These are phyloP conservation scores for Tetragonula carbonaria DNA, from an alignment of 2,888 invertebrate genomes.

Conservation along the genomic window DNA sequence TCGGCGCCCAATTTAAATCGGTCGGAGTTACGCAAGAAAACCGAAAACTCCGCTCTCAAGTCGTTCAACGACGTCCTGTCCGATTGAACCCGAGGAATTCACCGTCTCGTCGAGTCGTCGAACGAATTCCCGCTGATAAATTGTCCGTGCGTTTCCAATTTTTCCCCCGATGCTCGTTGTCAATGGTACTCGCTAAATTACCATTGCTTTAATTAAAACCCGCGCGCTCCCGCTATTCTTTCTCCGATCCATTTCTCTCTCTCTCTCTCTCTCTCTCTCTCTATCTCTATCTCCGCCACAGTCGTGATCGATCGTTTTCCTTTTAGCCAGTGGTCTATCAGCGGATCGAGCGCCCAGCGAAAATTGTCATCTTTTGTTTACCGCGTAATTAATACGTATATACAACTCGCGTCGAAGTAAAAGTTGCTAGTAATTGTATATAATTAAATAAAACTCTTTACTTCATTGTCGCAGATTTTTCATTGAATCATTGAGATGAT, in stretches of 20 bases:
- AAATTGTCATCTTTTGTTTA: too few species aligned
- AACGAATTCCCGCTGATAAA: conserved; percentile 18
- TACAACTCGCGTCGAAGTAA: too few species aligned
- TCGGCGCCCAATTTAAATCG: too few species aligned
- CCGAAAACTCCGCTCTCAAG: neutral
- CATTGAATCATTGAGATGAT: too few species aligned
- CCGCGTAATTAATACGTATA: too few species aligned
- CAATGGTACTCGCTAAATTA: conserved; percentile 18
- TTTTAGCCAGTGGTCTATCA: too few species aligned
- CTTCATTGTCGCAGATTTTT: too few species aligned
- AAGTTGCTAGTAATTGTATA: too few species aligned
- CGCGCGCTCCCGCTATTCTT: neutral
- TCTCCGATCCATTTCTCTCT: too few species aligned
- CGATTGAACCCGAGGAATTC: neutral
- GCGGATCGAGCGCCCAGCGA: too few species aligned
- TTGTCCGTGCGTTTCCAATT: conserved; percentile 24
- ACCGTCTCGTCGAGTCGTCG: conserved; percentile 1
- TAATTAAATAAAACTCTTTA: too few species aligned
- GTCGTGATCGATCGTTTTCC: neutral
- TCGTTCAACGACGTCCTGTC: neutral
- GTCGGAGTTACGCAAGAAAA: neutral
- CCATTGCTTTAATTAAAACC: conserved; percentile 16
- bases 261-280: neutral
- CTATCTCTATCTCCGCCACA: too few species aligned
- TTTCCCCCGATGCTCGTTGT: conserved; percentile 1